Evolutionary conservation across 1,140 invertebrate species (phyloP), one percentile per base, ranked within the genome.

Genomic region (Trypoxylus dichotomus): DNA sequence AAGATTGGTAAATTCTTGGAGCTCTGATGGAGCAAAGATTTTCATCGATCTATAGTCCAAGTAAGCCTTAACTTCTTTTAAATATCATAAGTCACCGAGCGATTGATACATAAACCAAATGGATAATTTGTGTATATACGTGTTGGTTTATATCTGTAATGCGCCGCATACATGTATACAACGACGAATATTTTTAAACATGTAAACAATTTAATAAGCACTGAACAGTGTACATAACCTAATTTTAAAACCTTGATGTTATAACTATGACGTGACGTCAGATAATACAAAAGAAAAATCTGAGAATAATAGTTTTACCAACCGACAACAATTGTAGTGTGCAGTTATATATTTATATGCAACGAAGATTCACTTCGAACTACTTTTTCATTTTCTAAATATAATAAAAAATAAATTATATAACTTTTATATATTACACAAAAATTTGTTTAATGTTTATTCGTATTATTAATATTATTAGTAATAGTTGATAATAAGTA

Each of bases 221-320:
- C 27, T 68, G 60, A 68, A 68, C 60, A 68, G 60, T 68, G 60
- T 68, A 68, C 60, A 68, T 68, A 68, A 68, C 60, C 60, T 24
- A 68, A 68, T 68, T 68, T 29, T 21, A 68, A 68, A 68, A 68
- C 60, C 60, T 68, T 68, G 60, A 68, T 27, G 60, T 13, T 29
- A 24, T 24, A 68, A 68, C 24, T 29, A 25, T 8, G 8, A 68
- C 60, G 60, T 68, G 60, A 68, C 60, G 60, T 68, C 60, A 68
- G 60, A 68, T 68, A 68, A 1, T 68, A 68, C 21, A 68, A 27
- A 68, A n/a, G 47, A 54, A 68, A n/a, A 25, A 68, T 68, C 7
- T 29, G 60, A 29, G 27, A 68, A 68, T 27, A 68, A 24, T 29
- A 58, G 15, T n/a, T n/a, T n/a, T 27, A 68, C 60, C 15, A 54